These are phyloP conservation scores for Enteromius argenteus DNA, from an alignment of 2,797 vertebrate species.

Conservation along the genomic window DNA sequence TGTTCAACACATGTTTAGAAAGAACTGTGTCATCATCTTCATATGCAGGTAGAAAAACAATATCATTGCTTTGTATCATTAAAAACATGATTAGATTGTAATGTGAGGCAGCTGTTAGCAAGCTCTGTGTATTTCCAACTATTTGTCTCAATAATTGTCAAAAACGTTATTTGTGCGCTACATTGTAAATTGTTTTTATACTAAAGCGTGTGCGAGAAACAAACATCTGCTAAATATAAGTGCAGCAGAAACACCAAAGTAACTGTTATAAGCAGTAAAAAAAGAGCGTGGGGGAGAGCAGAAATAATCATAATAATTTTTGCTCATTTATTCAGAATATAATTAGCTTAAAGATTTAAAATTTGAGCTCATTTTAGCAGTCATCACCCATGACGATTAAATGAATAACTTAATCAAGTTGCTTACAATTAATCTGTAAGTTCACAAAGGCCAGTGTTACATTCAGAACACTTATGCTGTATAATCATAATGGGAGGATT, in stretches of 20 bases:
- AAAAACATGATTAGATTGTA: not conserved
- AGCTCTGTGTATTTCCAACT: not conserved
- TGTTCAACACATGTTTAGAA: not conserved
- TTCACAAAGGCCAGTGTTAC: slow-evolving; percentile 2
- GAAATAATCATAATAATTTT: not conserved
- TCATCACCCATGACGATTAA: slow-evolving; percentile 8
- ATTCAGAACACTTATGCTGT: not conserved
- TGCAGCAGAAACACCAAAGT: not conserved
- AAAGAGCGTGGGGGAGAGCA: not conserved
- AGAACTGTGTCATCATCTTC: not conserved
- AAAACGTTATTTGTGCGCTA: not conserved
- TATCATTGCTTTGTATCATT: not conserved
- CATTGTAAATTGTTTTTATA: not conserved
- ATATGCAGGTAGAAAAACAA: slow-evolving; percentile 7
- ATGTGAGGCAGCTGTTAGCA: slow-evolving; percentile 7
- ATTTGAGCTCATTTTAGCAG: slow-evolving; percentile 6
- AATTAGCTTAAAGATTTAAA: not conserved
- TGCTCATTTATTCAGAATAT: slow-evolving; percentile 10
- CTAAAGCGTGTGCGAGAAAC: not conserved
- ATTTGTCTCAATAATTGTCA: slow-evolving; percentile 1
- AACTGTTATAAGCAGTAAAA: not conserved
- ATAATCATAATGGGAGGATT: not conserved
- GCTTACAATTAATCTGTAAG: slow-evolving; percentile 13
- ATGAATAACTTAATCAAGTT: slow-evolving; percentile 15
- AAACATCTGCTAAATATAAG: not conserved